A percentile compares a stretch with the other conserved stretches of the same genome.
Evolutionary conservation across 2,797 vertebrate species (phyloP).

Genomic region (Urocyon cinereoargenteus): DNA sequence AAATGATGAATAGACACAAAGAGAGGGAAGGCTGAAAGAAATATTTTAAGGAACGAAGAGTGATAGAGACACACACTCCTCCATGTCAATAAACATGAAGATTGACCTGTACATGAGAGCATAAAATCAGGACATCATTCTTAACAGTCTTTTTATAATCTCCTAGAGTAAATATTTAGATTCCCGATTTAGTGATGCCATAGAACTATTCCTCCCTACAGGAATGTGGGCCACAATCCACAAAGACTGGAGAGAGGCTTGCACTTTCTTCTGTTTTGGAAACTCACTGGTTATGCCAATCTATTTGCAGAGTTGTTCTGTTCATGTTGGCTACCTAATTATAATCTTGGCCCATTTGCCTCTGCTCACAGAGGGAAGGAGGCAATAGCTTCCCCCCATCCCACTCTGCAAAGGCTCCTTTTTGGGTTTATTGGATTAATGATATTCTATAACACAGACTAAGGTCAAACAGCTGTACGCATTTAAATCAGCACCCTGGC

Average conservation of each 20-base stretch:
- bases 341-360: background rate
- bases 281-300: background rate
- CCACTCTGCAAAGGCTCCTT: background rate
- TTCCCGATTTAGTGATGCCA: background rate
- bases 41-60: background rate
- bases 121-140: background rate
- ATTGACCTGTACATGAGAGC: background rate
- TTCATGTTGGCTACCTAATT: background rate
- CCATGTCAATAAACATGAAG: background rate
- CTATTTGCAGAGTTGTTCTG: background rate
- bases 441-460: background rate
- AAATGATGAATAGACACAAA: background rate
- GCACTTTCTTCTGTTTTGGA: slow-evolving; percentile 7
- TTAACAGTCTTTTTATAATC: background rate
- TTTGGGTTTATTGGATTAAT: background rate
- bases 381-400: background rate
- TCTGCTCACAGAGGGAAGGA: background rate
- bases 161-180: slow-evolving; percentile 45
- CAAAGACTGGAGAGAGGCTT: background rate
- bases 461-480: background rate
- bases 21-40: background rate
- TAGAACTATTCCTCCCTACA: background rate
- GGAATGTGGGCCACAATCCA: background rate
- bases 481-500: background rate
- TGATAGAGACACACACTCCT: background rate